Conservation (phyloP, 2,113 vertebrate species). For the Ophthalmolycus amberensis region DNA sequence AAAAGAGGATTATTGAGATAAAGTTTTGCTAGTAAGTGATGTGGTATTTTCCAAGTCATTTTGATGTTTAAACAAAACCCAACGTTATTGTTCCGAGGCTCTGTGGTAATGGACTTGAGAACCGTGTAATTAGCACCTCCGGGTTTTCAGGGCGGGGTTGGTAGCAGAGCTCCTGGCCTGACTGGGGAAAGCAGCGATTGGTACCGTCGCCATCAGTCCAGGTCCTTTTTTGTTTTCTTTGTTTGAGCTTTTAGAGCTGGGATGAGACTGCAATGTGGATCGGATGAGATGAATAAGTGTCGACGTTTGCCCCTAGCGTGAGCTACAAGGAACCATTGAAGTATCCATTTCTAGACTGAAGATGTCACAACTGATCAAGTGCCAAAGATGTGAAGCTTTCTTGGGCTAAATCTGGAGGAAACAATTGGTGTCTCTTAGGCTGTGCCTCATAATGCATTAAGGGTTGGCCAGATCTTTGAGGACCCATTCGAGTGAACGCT, state of each 20-base stretch:
- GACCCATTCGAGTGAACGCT: not conserved
- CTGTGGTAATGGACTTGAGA: slow-evolving; percentile 13
- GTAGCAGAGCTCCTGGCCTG: not conserved
- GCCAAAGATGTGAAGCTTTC: not conserved
- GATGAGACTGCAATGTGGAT: not conserved
- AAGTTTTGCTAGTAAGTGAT: not conserved
- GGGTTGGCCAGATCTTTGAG: not conserved
- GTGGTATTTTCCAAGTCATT: slow-evolving; percentile 12
- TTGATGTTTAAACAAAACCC: not conserved
- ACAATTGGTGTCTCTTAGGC: not conserved
- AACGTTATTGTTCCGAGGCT: not conserved
- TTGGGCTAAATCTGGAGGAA: not conserved
- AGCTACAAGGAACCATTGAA: too few relatives aligned
- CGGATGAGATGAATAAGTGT: not conserved
- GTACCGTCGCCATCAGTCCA: not conserved
- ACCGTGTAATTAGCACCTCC: slow-evolving; percentile 13
- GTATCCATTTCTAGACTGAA: not conserved
- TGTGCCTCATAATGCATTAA: not conserved
- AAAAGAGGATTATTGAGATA: not conserved
- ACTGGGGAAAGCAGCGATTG: not conserved
- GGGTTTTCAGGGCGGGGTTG: slow-evolving; percentile 16
- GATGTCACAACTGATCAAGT: not conserved
- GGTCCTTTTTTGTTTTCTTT: too few relatives aligned
- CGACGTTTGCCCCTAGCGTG: not conserved
- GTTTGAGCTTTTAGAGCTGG: not conserved